phyloP scores from a whole-genome alignment of 2,797 vertebrate genomes.

The Sebastes baramenuke region DNA sequence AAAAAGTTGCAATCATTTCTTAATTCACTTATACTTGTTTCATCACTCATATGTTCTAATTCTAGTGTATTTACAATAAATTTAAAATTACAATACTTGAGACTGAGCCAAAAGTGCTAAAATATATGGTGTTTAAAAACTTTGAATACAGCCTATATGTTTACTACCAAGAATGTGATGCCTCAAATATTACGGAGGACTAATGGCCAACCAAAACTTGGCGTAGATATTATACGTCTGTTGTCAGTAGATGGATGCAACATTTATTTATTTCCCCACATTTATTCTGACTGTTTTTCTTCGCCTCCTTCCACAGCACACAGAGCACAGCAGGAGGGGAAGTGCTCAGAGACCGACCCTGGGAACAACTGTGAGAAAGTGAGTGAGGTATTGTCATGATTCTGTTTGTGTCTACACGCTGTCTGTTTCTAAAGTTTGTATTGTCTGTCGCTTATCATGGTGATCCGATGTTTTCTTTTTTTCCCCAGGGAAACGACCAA shows the following conservation, averaged over 20 bases:
- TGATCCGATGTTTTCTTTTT: background rate
- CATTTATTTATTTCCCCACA: background rate
- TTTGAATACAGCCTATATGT: background rate
- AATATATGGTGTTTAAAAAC: background rate
- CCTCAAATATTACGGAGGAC: background rate
- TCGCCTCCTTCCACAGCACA: constrained; percentile 65
- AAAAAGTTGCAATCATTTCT: background rate
- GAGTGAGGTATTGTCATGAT: constrained; percentile 41
- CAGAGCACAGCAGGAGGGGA: constrained; percentile 78
- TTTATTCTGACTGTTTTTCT: background rate
- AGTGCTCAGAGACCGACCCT: constrained; percentile 69
- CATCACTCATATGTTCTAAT: background rate
- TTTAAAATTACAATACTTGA: background rate
- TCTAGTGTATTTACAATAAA: background rate
- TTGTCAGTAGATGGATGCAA: background rate
- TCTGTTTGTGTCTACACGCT: background rate
- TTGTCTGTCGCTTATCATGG: background rate
- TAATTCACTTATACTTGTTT: background rate
- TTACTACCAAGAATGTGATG: background rate
- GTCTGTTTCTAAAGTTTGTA: background rate
- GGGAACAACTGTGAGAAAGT: constrained; percentile 85
- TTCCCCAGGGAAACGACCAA: constrained; percentile 80
- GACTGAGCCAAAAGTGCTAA: background rate
- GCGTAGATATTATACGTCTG: background rate
- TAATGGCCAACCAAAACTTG: background rate